Conservation (phyloP, 2,113 vertebrate species). For the Bufo bufo region DNA sequence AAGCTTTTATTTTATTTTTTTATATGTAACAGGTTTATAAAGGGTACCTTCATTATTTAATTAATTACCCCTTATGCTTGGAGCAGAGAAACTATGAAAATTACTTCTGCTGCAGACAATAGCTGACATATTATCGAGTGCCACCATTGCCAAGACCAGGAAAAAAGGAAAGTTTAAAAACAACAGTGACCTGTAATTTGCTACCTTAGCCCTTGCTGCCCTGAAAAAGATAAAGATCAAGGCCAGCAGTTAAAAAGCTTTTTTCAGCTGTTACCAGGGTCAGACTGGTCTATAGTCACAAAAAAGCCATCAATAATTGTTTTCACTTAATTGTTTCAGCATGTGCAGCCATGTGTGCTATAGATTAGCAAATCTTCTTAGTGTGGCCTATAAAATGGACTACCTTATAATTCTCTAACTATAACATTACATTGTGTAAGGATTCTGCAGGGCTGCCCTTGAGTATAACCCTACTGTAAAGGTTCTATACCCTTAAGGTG, state of each 20-base stretch:
- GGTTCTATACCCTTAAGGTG: too few relatives aligned
- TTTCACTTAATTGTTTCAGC: slow-evolving; percentile 32
- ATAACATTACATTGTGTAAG: neutral
- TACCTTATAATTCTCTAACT: neutral
- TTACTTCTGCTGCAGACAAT: neutral
- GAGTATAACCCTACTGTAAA: too few relatives aligned
- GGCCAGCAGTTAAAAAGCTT: slow-evolving; percentile 23
- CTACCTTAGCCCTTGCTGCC: slow-evolving; percentile 31
- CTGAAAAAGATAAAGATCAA: slow-evolving; percentile 41
- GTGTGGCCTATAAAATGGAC: slow-evolving; percentile 21
- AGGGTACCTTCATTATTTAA: too few relatives aligned
- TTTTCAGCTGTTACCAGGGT: slow-evolving; percentile 47
- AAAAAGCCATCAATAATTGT: slow-evolving; percentile 54
- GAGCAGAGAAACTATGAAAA: neutral
- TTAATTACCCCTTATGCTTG: too few relatives aligned
- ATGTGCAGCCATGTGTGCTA: slow-evolving; percentile 35
- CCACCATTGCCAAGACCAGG: neutral
- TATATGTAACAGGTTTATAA: neutral
- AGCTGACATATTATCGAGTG: neutral
- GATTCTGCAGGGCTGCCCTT: too few relatives aligned
- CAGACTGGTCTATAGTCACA: slow-evolving; percentile 20
- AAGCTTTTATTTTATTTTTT: neutral
- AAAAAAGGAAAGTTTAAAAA: slow-evolving; percentile 24
- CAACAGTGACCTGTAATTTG: slow-evolving; percentile 46
- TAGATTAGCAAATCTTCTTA: slow-evolving; percentile 11